Evolutionary conservation across 2,888 invertebrate genomes (phyloP).

Genomic region (Agonopterix alstromeriana): DNA sequence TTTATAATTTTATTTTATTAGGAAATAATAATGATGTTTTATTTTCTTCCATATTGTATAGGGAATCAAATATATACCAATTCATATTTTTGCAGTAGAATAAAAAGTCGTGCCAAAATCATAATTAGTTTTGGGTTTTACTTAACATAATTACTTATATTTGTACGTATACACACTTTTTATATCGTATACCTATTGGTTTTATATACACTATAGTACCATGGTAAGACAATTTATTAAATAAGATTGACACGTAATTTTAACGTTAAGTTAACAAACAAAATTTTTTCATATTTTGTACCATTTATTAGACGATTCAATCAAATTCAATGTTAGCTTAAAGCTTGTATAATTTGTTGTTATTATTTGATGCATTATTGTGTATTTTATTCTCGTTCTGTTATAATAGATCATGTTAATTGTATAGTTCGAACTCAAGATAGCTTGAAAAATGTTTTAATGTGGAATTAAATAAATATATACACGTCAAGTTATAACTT

Average conservation of each 20-base stretch:
- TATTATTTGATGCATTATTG: constrained; percentile 24
- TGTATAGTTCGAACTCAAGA: constrained; percentile 35
- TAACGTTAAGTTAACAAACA: no score
- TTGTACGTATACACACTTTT: not conserved
- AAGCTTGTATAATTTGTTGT: constrained; percentile 28
- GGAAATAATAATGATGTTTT: not conserved
- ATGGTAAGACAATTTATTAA: constrained; percentile 1
- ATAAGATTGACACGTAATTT: no score
- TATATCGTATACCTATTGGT: not conserved
- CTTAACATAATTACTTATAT: not conserved
- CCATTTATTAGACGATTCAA: no score
- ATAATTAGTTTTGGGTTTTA: no score
- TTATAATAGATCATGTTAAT: constrained; percentile 37
- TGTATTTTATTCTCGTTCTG: constrained; percentile 24
- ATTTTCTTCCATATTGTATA: no score
- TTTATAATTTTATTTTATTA: no score
- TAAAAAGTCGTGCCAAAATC: no score
- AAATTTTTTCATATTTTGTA: no score
- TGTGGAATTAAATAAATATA: constrained; percentile 54
- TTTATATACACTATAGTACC: not conserved
- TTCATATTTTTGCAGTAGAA: no score
- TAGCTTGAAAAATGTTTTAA: constrained; percentile 50
- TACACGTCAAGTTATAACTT: constrained; percentile 33
- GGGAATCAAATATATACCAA: no score
- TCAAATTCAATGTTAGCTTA: constrained; percentile 23